Conservation (phyloP, 1,140 invertebrate species). For the fruit fly (Drosophila melanogaster) region Release_6_plus_ISO1_MT NT_033779.5:9696001-9696500, state of each 20-base stretch:
- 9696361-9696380: conserved; percentile 63
- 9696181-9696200: conserved; percentile 55
- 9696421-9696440: conserved; percentile 32
- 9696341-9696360: conserved; percentile 79
- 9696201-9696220: conserved; percentile 53
- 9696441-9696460: conserved; percentile 37
- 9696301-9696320: conserved; percentile 40
- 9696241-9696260: conserved; percentile 21
- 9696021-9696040: background rate
- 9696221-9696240: conserved; percentile 45
- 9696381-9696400: conserved; percentile 41
- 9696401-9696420: conserved; percentile 37
- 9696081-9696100: background rate
- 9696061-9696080: too few species aligned
- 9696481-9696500: conserved; percentile 34
- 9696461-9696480: conserved; percentile 32
- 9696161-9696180: background rate
- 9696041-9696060: background rate
- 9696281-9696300: conserved; percentile 38
- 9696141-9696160: background rate
- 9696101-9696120: background rate
- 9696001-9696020: background rate
- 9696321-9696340: conserved; percentile 74
- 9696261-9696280: conserved; percentile 44
- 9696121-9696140: background rate